Base-by-base conservation (phyloP, 1,140 invertebrate genomes). In the Drosophila virilis region DNA sequence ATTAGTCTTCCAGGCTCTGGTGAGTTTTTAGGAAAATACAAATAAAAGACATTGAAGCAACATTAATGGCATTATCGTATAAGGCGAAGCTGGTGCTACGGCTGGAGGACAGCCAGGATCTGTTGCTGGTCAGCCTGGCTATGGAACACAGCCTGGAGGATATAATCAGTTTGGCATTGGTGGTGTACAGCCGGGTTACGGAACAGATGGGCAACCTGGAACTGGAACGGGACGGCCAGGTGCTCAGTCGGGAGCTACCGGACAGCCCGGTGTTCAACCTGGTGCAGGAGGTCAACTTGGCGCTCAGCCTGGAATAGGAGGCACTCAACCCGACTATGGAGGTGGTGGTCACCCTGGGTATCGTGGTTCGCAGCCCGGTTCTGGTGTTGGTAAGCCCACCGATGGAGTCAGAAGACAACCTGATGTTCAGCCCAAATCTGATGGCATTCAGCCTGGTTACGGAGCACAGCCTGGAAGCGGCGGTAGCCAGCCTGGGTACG, bases 1-100 rank as follows among this genome's bases (percentile, higher is more conserved):
- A 77, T 83, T n/a, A 88, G 62, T 12, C 45, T 89, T 7, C 84
- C 84, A 12, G 79, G 77, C 9, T 37, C 32, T 35, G 77, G 78
- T 86, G 38, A 65, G 73, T 32, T 51, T 15, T 52, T n/a, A 45
- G 17, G 8, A 8, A 33, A 12, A 7, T 28, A 0, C 1, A 10
- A 9, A 13, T 8, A 2, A 33, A 13, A 3, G 13, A 12, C 0
- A 28, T 46, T 22, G 6, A 33, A n/a, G 12, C 6, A n/a, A n/a
- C 1, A 8, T 8, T 13, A 6, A 50, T 8, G 12, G 38, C 12
- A 40, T 40, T 9, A 0, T 28, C 22, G 3, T 28, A 28, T 28
- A 28, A 48, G 67, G 59, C 13, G 72, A 68, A 15, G 17, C 58
- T 64, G 67, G 60, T 1, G 60, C 35, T 17, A 10, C 32, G 5